Conservation (phyloP, 2,113 vertebrate species). For the Cichladusa arquata region DNA sequence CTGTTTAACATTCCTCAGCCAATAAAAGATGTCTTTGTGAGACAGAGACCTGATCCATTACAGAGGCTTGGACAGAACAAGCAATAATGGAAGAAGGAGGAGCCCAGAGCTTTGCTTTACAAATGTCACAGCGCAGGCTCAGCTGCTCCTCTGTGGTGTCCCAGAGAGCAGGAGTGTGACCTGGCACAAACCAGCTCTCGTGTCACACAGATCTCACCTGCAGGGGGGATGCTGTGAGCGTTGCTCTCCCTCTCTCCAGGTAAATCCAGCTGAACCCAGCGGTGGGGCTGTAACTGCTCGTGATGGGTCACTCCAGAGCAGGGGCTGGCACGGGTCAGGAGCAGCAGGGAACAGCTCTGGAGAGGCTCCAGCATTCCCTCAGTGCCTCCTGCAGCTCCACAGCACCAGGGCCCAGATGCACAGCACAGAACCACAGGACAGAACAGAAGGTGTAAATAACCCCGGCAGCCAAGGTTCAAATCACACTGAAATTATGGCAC, state of each 20-base stretch:
- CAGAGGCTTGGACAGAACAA: neutral
- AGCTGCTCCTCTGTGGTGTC: neutral
- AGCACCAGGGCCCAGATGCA: neutral
- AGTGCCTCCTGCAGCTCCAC: neutral
- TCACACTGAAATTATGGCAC: neutral
- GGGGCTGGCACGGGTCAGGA: neutral
- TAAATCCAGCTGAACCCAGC: neutral
- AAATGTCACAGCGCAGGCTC: neutral
- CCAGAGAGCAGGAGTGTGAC: neutral
- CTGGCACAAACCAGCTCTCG: neutral
- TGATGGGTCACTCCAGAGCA: fast-evolving
- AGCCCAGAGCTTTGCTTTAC: neutral
- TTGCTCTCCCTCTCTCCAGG: neutral
- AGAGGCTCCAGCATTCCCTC: neutral
- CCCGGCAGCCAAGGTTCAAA: neutral
- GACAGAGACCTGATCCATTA: neutral
- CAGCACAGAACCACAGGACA: neutral
- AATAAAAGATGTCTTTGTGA: neutral
- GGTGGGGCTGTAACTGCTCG: neutral
- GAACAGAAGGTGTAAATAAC: neutral
- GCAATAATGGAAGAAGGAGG: fast-evolving
- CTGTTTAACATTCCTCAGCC: neutral
- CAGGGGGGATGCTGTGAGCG: neutral
- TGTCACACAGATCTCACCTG: too few species aligned
- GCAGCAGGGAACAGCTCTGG: neutral